Evolutionary conservation across 2,888 invertebrate genomes (phyloP).

Genomic region (Pheosia tremula): DNA sequence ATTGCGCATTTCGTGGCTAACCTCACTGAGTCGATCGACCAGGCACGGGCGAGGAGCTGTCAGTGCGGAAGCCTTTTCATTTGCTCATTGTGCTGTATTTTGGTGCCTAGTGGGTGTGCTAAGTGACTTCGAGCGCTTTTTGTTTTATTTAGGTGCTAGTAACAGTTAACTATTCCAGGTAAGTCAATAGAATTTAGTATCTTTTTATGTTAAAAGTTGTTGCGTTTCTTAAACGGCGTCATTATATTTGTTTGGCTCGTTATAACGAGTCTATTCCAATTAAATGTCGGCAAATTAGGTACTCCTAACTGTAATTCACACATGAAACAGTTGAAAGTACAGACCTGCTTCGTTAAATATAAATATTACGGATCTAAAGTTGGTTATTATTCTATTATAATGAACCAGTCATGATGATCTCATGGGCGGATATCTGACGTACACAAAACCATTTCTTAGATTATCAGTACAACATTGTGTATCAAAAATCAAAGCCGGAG

Average conservation of each 20-base stretch:
- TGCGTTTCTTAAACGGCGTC: neutral
- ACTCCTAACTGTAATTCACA: neutral
- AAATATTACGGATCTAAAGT: neutral
- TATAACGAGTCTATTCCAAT: neutral
- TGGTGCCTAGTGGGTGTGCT: constrained; percentile 77
- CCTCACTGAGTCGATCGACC: constrained; percentile 75
- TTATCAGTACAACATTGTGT: neutral
- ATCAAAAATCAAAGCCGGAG: neutral
- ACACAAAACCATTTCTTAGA: constrained; percentile 1
- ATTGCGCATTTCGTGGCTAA: constrained; percentile 80
- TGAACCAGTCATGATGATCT: constrained; percentile 51
- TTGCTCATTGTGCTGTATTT: constrained; percentile 71
- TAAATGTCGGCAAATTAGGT: neutral
- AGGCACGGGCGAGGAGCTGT: constrained; percentile 53
- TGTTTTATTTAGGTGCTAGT: constrained; percentile 62
- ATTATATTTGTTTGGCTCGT: neutral
- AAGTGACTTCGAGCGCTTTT: constrained; percentile 66
- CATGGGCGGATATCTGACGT: constrained; percentile 51
- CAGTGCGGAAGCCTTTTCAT: constrained; percentile 66
- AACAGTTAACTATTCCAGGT: constrained; percentile 65
- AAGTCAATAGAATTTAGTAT: constrained; percentile 39
- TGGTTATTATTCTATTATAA: constrained; percentile 11
- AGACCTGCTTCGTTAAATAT: neutral
- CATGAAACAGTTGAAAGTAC: no score
- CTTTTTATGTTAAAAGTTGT: constrained; percentile 5